Conservation (phyloP, 2,888 invertebrate species). For the Ornithoptera alexandrae region DNA sequence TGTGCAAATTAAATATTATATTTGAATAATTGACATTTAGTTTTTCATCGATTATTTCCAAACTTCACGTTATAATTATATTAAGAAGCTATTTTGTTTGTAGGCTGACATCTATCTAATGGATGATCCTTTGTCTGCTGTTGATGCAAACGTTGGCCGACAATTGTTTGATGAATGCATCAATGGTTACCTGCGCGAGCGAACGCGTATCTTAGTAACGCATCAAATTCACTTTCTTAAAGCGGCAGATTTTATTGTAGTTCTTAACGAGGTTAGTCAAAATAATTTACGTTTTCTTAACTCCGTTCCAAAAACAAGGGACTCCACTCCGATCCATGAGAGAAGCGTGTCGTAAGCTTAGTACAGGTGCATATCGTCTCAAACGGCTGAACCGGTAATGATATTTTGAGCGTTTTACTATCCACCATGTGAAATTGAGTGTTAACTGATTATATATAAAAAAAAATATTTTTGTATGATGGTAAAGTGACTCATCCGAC, state of each 20-base stretch:
- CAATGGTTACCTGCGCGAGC: constrained; percentile 80
- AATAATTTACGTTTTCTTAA: background rate
- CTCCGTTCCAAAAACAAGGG: no score
- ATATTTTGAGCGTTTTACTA: background rate
- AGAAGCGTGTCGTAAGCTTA: no score
- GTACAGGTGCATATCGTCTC: background rate
- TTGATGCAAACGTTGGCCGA: constrained; percentile 87
- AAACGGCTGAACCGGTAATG: background rate
- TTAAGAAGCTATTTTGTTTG: constrained; percentile 32
- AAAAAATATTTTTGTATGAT: no score
- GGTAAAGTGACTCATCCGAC: no score
- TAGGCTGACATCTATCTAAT: constrained; percentile 88
- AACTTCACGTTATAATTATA: background rate
- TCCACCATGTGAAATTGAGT: no score
- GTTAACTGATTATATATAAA: no score
- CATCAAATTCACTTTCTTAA: constrained; percentile 87
- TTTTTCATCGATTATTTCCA: background rate
- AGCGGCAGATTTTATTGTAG: constrained; percentile 74
- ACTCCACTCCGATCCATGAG: no score
- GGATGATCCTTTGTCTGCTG: constrained; percentile 91
- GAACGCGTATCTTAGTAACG: constrained; percentile 88
- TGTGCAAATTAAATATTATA: no score
- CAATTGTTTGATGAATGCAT: constrained; percentile 88
- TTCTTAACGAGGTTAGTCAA: constrained; percentile 74
- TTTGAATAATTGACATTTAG: background rate